phyloP scores from a whole-genome alignment of 2,888 invertebrate species.

The Axea sp. region DNA sequence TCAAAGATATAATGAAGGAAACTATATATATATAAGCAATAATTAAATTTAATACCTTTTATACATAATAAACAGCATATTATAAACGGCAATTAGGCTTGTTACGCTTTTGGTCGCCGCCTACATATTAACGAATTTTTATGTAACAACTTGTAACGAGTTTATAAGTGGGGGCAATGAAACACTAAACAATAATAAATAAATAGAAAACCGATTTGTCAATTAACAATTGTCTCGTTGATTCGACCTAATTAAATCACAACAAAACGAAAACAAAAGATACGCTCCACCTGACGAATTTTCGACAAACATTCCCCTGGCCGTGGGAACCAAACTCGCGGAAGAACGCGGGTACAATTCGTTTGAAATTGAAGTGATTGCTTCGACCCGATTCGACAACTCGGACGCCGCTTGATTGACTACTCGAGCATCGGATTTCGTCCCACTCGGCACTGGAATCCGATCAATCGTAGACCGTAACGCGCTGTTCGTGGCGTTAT shows the following conservation, averaged over 20 bases:
- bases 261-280: not conserved
- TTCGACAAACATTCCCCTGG: not conserved
- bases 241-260: not conserved
- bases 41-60: slow-evolving; percentile 69
- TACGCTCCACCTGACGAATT: too few relatives aligned
- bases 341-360: not conserved
- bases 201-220: not conserved
- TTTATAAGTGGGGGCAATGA: not conserved
- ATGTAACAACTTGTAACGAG: slow-evolving; percentile 14
- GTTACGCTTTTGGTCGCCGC: slow-evolving; percentile 71
- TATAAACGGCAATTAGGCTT: slow-evolving; percentile 68
- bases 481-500: too few relatives aligned
- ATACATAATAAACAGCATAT: slow-evolving; percentile 71
- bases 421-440: not conserved
- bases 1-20: too few relatives aligned
- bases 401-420: not conserved
- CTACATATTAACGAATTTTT: slow-evolving; percentile 60
- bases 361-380: not conserved
- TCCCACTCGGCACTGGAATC: too few relatives aligned
- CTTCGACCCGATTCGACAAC: not conserved
- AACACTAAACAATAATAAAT: too few relatives aligned
- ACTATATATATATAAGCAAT: too few relatives aligned
- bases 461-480: too few relatives aligned
- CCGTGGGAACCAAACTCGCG: not conserved
- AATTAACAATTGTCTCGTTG: too few relatives aligned